Conservation (phyloP, 2,888 invertebrate species). For the Scelioninae gen. 1 region DNA sequence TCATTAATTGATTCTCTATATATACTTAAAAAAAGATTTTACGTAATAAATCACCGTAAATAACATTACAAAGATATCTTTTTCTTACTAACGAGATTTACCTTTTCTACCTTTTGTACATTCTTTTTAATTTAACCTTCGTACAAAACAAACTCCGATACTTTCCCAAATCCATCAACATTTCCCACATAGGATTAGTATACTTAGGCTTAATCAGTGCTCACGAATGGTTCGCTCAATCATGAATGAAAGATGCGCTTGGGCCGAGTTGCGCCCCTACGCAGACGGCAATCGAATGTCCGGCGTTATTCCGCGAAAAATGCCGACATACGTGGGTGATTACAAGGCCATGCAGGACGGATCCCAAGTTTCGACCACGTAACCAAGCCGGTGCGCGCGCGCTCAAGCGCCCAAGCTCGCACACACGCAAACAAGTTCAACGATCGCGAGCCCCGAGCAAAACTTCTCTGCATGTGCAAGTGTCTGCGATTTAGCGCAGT, state of each 20-base stretch:
- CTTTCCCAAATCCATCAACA: too few relatives aligned
- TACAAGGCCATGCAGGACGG: constrained; percentile 62
- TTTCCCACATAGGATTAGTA: too few relatives aligned
- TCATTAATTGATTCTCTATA: too few relatives aligned
- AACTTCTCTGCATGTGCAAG: constrained; percentile 64
- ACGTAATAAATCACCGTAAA: too few relatives aligned
- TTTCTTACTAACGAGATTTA: too few relatives aligned
- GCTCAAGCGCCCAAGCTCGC: constrained; percentile 36
- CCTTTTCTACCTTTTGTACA: too few relatives aligned
- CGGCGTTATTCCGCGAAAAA: constrained; percentile 52
- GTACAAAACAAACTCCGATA: too few relatives aligned
- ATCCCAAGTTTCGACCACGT: constrained; percentile 62
- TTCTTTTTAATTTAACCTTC: too few relatives aligned
- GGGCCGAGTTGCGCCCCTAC: background rate
- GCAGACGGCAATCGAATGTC: constrained; percentile 8
- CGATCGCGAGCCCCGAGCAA: constrained; percentile 64
- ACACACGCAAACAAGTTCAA: constrained; percentile 60
- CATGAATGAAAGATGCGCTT: constrained; percentile 50
- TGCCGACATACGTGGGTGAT: constrained; percentile 68
- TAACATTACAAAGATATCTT: too few relatives aligned
- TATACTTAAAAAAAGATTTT: too few relatives aligned
- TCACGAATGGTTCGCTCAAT: background rate
- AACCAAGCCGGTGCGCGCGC: constrained; percentile 51
- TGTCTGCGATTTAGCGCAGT: constrained; percentile 68
- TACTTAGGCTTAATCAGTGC: too few relatives aligned